Evolutionary conservation across 2,113 vertebrate genomes (phyloP).

Genomic region (Oncorhynchus mykiss): DNA sequence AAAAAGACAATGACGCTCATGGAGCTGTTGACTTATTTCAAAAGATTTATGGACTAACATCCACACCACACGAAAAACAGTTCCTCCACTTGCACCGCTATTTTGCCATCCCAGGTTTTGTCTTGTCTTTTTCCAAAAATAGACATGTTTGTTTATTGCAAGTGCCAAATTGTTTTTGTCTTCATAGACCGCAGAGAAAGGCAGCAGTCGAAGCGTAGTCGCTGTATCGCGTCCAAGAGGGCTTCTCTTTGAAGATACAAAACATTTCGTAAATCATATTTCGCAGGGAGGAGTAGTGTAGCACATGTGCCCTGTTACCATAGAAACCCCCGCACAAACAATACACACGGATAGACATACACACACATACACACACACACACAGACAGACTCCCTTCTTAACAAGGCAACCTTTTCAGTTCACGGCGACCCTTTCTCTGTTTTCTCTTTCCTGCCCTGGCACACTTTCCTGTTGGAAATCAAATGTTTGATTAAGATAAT

Average conservation of each 20-base stretch:
- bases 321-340: conserved; percentile 54
- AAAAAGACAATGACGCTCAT: conserved; percentile 16
- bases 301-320: conserved; percentile 43
- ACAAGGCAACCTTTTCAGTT: conserved; percentile 29
- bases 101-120: conserved; percentile 2
- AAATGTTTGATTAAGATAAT: conserved; percentile 80
- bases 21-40: conserved; percentile 3
- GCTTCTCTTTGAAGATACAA: conserved; percentile 61
- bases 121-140: conserved; percentile 26
- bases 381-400: conserved; percentile 41
- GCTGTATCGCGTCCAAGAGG: conserved; percentile 35
- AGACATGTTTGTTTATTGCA: conserved; percentile 42
- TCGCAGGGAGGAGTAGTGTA: conserved; percentile 41
- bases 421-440: conserved; percentile 22
- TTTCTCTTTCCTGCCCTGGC: conserved; percentile 41
- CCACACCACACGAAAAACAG: conserved; percentile 20
- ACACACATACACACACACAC: conserved; percentile 14
- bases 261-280: conserved; percentile 62
- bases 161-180: conserved; percentile 46
- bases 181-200: conserved; percentile 45
- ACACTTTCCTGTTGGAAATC: conserved; percentile 73
- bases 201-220: conserved; percentile 29
- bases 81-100: background rate
- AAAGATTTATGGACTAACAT: conserved; percentile 34
- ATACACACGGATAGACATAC: conserved; percentile 22